Evolutionary conservation across 2,113 vertebrate species (phyloP).

Genomic region (Raphicerus campestris): DNA sequence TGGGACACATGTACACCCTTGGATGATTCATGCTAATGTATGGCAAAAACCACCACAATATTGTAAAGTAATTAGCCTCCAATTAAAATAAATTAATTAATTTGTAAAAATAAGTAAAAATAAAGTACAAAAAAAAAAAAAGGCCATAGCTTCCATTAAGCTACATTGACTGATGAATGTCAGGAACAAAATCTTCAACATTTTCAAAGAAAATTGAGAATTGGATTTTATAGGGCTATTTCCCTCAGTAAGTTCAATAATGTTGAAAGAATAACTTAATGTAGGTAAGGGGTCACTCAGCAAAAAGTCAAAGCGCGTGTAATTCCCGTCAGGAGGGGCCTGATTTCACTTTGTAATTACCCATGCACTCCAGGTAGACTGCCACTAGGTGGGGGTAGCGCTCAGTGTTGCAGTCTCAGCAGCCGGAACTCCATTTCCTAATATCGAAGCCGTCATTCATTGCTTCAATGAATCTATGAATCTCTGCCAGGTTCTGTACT

Average conservation of each 20-base stretch:
- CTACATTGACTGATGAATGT: neutral
- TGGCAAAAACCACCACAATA: neutral
- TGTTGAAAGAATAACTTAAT: neutral
- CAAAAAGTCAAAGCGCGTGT: neutral
- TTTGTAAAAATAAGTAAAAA: neutral
- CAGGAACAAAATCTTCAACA: slow-evolving; percentile 30
- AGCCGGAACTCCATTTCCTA: neutral
- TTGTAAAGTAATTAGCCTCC: neutral
- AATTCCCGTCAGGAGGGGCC: neutral
- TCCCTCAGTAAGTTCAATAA: neutral
- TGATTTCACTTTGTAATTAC: neutral
- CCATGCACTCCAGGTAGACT: slow-evolving; percentile 61
- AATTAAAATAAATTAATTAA: neutral
- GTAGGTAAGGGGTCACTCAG: neutral
- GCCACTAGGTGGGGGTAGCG: slow-evolving; percentile 59
- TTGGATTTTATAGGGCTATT: neutral
- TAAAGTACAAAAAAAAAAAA: neutral
- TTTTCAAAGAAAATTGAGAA: slow-evolving; percentile 35
- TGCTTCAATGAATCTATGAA: neutral
- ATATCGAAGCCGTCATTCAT: neutral
- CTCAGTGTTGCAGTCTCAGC: neutral
- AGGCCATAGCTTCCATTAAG: neutral
- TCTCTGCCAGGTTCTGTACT: neutral
- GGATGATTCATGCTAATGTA: neutral
- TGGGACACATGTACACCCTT: neutral